phyloP scores from a whole-genome alignment of 1,140 invertebrate genomes.

The Scaptomyza montana region DNA sequence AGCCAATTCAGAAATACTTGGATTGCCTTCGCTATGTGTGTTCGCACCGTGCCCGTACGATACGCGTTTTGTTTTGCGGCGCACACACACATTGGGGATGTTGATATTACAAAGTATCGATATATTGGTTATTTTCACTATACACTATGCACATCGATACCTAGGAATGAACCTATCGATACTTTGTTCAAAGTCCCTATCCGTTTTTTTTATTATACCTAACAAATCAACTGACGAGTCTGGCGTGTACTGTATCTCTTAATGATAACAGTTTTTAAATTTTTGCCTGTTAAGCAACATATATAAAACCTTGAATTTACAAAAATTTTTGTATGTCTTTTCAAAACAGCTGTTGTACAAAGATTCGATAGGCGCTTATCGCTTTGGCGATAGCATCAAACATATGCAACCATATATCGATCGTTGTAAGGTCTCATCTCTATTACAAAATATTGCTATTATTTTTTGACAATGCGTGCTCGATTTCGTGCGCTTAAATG shows the following conservation, averaged over 20 bases:
- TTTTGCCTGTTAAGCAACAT: background rate
- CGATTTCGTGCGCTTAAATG: slow-evolving; percentile 32
- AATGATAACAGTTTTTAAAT: background rate
- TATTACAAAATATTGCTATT: slow-evolving; percentile 35
- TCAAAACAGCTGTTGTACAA: background rate
- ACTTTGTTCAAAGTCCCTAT: background rate
- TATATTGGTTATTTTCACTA: slow-evolving; percentile 12
- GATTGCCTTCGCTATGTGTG: slow-evolving; percentile 30
- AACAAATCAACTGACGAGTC: background rate
- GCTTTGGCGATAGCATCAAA: background rate
- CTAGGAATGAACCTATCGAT: background rate
- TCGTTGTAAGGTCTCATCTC: slow-evolving; percentile 13
- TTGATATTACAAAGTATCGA: slow-evolving; percentile 39
- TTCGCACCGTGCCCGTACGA: slow-evolving; percentile 44
- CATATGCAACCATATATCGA: slow-evolving; percentile 27
- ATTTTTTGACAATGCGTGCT: slow-evolving; percentile 50
- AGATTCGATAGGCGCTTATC: background rate
- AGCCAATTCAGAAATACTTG: slow-evolving; percentile 38
- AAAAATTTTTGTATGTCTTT: background rate
- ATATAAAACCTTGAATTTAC: background rate
- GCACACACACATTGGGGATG: slow-evolving; percentile 51
- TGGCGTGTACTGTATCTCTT: background rate
- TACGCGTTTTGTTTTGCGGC: slow-evolving; percentile 57
- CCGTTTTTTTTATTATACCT: too few relatives aligned
- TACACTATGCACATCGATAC: background rate